These are phyloP conservation scores for Trichomalopsis sarcophagae DNA, from an alignment of 1,140 invertebrate genomes.

Conservation along the genomic window DNA sequence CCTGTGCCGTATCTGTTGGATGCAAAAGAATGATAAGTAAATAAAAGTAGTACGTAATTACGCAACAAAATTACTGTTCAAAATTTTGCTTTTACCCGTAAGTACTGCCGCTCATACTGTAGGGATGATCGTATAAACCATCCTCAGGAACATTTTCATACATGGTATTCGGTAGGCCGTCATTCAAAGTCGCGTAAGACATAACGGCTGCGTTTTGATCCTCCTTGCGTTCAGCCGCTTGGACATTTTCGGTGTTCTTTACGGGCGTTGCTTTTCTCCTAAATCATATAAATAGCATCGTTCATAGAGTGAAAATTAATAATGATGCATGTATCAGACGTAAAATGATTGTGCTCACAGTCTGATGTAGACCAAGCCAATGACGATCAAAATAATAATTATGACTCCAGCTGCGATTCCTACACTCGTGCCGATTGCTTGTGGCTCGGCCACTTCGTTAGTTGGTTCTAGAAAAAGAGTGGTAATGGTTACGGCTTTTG, in stretches of 20 bases:
- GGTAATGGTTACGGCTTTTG: background rate
- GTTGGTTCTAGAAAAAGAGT: slow-evolving; percentile 54
- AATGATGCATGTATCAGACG: background rate
- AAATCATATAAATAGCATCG: background rate
- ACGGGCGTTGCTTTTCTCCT: slow-evolving; percentile 88
- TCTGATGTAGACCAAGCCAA: slow-evolving; percentile 85
- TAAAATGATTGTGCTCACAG: slow-evolving; percentile 78
- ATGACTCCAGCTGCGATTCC: slow-evolving; percentile 87
- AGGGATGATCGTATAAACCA: slow-evolving; percentile 83
- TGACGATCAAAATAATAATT: slow-evolving; percentile 83
- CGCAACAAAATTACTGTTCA: no score
- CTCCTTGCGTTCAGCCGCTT: slow-evolving; percentile 88
- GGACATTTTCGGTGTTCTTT: slow-evolving; percentile 91
- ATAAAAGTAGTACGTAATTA: no score
- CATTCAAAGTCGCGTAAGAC: slow-evolving; percentile 88
- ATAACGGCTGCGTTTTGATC: slow-evolving; percentile 89
- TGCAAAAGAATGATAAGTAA: background rate
- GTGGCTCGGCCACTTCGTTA: slow-evolving; percentile 76
- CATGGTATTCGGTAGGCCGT: slow-evolving; percentile 79
- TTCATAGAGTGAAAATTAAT: background rate
- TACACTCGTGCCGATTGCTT: slow-evolving; percentile 85
- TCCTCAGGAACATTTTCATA: slow-evolving; percentile 86
- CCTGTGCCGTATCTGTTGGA: slow-evolving; percentile 68
- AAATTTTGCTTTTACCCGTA: slow-evolving; percentile 73
- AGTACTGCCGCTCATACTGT: slow-evolving; percentile 75